These are phyloP conservation scores for Discoglossus pictus DNA, from an alignment of 2,797 vertebrate genomes.

Conservation along the genomic window DNA sequence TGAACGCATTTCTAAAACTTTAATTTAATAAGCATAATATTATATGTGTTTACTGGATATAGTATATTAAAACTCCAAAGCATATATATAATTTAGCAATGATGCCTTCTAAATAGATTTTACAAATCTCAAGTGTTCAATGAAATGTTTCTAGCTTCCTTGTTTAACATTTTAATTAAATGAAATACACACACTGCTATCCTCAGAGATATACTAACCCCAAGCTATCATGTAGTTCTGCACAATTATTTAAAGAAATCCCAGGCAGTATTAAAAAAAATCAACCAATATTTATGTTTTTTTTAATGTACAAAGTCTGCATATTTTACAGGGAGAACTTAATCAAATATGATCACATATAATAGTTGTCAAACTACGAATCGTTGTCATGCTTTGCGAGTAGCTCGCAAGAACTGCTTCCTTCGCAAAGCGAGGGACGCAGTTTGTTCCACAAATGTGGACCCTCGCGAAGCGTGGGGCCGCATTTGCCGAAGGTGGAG, in stretches of 20 bases:
- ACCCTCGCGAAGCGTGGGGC: too few species aligned
- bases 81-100: constrained; percentile 27
- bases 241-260: constrained; percentile 47
- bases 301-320: too few species aligned
- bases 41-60: background rate
- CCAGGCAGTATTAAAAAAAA: constrained; percentile 22
- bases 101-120: constrained; percentile 30
- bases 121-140: constrained; percentile 22
- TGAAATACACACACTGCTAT: constrained; percentile 42
- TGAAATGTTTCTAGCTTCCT: constrained; percentile 31
- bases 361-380: too few species aligned
- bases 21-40: constrained; percentile 1
- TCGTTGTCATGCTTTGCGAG: too few species aligned
- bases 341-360: too few species aligned
- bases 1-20: background rate
- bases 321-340: too few species aligned
- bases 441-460: too few species aligned
- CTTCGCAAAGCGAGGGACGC: too few species aligned
- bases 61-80: constrained; percentile 13
- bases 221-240: constrained; percentile 47
- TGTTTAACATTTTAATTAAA: constrained; percentile 51
- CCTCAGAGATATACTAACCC: constrained; percentile 45
- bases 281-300: constrained; percentile 29
- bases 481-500: too few species aligned
- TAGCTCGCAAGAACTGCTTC: too few species aligned